These are phyloP conservation scores for Anolis sagrei DNA, from an alignment of 2,113 vertebrate genomes.

Conservation along the genomic window DNA sequence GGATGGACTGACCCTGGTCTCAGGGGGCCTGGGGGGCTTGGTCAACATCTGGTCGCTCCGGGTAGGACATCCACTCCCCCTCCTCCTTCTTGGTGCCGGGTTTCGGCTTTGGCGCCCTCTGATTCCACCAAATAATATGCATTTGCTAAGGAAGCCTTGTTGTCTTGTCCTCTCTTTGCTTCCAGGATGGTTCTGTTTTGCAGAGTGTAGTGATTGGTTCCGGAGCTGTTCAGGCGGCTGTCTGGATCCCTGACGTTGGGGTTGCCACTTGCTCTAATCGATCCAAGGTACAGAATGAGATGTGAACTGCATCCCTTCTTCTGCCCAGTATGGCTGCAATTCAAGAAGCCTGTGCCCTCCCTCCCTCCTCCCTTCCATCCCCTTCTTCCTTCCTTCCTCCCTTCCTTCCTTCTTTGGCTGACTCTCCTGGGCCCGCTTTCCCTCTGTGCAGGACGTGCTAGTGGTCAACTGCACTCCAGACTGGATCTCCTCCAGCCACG, in stretches of 20 bases:
- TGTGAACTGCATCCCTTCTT: too few species aligned
- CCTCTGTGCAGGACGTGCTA: constrained; percentile 87
- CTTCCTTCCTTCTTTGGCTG: constrained; percentile 22
- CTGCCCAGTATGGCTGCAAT: too few species aligned
- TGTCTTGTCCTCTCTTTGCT: not conserved
- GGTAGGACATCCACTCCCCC: constrained; percentile 75
- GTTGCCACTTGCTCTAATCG: constrained; percentile 96
- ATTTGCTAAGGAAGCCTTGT: too few species aligned
- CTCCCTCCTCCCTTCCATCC: too few species aligned
- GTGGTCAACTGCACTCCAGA: constrained; percentile 93
- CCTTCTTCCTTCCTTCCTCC: not conserved
- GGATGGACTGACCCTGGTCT: constrained; percentile 90
- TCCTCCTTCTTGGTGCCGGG: too few species aligned
- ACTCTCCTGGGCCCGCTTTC: constrained; percentile 23
- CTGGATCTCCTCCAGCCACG: constrained; percentile 88
- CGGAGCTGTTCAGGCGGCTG: constrained; percentile 91
- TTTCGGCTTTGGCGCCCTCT: too few species aligned
- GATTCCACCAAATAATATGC: too few species aligned
- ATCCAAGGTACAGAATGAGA: constrained; percentile 86
- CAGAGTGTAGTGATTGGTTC: constrained; percentile 95
- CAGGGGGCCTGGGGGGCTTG: constrained; percentile 93
- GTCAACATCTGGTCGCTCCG: constrained; percentile 97
- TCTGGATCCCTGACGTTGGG: constrained; percentile 97
- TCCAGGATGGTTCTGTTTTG: constrained; percentile 92
- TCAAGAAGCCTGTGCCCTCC: too few species aligned